Percentiles rank a stretch among this genome's conserved stretches.
phyloP scores from a whole-genome alignment of 2,113 vertebrate genomes.

The Arizona elegans region DNA sequence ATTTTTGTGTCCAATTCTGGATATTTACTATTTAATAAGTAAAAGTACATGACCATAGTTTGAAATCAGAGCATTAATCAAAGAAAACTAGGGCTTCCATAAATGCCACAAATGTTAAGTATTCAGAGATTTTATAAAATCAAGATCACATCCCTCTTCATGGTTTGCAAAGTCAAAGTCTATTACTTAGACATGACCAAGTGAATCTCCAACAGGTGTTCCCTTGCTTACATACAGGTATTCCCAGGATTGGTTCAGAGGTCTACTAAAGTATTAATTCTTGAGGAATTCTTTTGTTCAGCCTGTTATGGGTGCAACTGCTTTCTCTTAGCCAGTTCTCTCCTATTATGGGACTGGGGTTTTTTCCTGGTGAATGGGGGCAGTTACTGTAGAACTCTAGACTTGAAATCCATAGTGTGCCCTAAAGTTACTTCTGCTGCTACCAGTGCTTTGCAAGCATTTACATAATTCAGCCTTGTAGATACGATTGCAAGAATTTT shows the following conservation, averaged over 20 bases:
- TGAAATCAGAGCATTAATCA: neutral
- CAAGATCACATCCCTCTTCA: neutral
- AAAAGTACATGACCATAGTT: neutral
- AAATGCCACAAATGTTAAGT: neutral
- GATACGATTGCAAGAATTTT: neutral
- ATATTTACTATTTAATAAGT: neutral
- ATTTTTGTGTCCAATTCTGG: slow-evolving; percentile 5
- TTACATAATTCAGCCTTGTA: neutral
- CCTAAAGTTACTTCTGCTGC: neutral
- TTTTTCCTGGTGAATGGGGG: neutral
- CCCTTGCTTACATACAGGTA: neutral
- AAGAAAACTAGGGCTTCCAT: neutral
- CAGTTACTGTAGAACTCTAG: neutral
- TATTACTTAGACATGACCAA: neutral
- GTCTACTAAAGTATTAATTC: neutral
- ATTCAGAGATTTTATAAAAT: neutral
- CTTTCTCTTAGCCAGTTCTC: neutral
- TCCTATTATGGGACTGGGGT: neutral
- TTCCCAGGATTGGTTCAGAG: neutral
- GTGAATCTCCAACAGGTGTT: neutral
- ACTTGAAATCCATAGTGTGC: neutral
- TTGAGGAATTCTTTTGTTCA: neutral
- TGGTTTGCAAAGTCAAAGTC: neutral
- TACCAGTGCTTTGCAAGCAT: neutral
- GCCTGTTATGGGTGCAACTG: neutral